Evolutionary conservation across 2,888 invertebrate species (phyloP), one percentile per base, ranked within the genome.

Genomic region (Eugnorisma glareosa): DNA sequence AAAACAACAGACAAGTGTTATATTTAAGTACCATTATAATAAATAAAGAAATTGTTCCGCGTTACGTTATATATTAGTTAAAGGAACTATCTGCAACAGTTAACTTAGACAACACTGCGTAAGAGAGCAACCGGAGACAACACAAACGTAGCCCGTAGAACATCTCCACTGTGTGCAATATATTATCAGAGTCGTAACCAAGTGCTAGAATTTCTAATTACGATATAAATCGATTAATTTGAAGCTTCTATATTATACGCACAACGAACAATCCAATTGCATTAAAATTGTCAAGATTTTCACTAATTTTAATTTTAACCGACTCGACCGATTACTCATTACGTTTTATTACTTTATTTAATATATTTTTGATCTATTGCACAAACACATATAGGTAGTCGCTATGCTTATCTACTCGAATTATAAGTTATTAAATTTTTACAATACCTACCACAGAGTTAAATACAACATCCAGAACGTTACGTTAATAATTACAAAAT

Each of bases 381-480:
- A 96, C 95, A 95, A 94, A 96, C 95, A 96, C 95, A 94, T 93
- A 94, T 92, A 93, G 83, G 91, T 94, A 93, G 90, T 92, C 92
- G 89, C 95, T 95, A 95, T 93, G 90, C 92, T 95, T 93, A 93
- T 91, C 95, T 95, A 96, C 94, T 94, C 92, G 89, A 95, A 94
- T 94, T 94, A 93, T 94, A 94, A 93, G 91, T 95, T 93, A 94
- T 93, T 93, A 93, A 92, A 91, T 94, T 94, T 96, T 94, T 96
- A 96, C 96, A 96, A 94, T 95, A 95, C 92, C 92, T 90, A 93
- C 95, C 94, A 95, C 93, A 93, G 93, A 94, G 93, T 95, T 95
- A 95, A 95, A 95, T 95, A 96, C 96, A 94, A 96, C 96, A 96
- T 96, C 92, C 95, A 96, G 96, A 96, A 95, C 91, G 92, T 94